These are phyloP conservation scores for Cheilinus undulatus DNA, from an alignment of 2,113 vertebrate species.

Conservation along the genomic window DNA sequence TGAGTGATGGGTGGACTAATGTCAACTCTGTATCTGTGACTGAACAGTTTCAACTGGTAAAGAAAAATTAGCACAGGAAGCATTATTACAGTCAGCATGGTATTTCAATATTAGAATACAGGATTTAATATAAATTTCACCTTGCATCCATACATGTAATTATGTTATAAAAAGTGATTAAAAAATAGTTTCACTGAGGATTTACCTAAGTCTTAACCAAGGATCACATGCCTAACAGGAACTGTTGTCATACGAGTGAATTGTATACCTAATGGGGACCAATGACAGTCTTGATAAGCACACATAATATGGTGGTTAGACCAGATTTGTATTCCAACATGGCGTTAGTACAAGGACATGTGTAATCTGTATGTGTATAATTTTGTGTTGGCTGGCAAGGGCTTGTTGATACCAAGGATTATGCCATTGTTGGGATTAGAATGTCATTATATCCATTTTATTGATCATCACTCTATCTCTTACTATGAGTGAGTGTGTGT, in stretches of 20 bases:
- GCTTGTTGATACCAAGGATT: background rate
- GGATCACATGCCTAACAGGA: background rate
- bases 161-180: no score
- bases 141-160: no score
- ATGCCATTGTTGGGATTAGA: slow-evolving; percentile 23
- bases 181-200: no score
- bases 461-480: background rate
- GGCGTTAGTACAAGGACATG: background rate
- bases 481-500: slow-evolving; percentile 18
- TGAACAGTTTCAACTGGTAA: no score
- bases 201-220: no score
- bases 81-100: no score
- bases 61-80: no score
- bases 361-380: background rate
- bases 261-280: background rate
- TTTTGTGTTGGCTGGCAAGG: background rate
- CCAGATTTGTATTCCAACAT: background rate
- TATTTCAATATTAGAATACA: no score
- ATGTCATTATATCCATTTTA: slow-evolving; percentile 9
- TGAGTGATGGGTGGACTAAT: no score
- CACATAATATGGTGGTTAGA: background rate
- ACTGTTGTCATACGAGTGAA: no score
- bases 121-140: no score
- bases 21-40: no score
- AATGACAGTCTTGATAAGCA: background rate